Conservation (phyloP, 1,140 invertebrate species). For the Maconellicoccus hirsutus region DNA sequence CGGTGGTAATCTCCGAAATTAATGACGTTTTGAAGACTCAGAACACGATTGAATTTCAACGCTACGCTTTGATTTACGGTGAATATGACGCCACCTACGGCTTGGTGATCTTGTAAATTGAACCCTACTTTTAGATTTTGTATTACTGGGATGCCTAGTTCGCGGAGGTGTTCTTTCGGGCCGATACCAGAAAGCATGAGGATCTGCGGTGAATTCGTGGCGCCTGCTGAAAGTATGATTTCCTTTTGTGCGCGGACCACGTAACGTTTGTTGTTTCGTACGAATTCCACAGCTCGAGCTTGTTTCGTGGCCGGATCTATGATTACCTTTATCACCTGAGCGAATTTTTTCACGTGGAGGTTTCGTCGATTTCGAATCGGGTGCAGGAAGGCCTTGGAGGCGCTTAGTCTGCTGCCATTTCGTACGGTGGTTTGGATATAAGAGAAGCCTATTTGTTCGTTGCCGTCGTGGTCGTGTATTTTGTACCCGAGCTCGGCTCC, state of each 20-base stretch:
- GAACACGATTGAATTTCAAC: conserved; percentile 31
- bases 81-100: conserved; percentile 43
- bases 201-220: conserved; percentile 54
- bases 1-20: neutral
- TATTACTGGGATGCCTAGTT: conserved; percentile 51
- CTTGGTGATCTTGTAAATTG: conserved; percentile 51
- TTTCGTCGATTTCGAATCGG: conserved; percentile 47
- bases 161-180: conserved; percentile 50
- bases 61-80: conserved; percentile 40
- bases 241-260: conserved; percentile 45
- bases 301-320: conserved; percentile 45
- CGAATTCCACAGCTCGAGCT: conserved; percentile 53
- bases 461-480: conserved; percentile 46
- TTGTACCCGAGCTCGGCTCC: conserved; percentile 42
- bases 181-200: conserved; percentile 65
- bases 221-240: conserved; percentile 52
- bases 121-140: conserved; percentile 40
- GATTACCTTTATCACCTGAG: conserved; percentile 52
- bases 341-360: conserved; percentile 53
- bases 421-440: conserved; percentile 48
- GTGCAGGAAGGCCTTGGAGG: conserved; percentile 47
- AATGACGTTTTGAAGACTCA: neutral
- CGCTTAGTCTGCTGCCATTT: conserved; percentile 48
- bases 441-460: conserved; percentile 51
- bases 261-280: conserved; percentile 38